These are phyloP conservation scores for Synanceia verrucosa DNA, from an alignment of 2,797 vertebrate species.

Conservation along the genomic window DNA sequence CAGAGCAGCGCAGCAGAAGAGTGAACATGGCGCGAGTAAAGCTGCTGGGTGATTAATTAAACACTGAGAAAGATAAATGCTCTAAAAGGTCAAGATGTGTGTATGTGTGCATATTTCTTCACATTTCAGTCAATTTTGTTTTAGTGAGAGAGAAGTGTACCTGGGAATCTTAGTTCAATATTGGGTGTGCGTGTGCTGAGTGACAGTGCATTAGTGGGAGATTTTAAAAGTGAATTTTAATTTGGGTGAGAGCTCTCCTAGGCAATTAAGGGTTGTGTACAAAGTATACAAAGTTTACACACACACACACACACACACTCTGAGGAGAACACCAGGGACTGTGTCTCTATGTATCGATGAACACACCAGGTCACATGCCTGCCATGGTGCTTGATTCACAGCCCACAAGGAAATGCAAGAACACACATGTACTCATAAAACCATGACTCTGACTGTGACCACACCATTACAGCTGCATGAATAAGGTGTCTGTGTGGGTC, in stretches of 20 bases:
- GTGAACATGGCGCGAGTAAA: constrained; percentile 1
- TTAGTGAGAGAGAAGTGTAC: neutral
- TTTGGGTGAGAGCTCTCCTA: constrained; percentile 43
- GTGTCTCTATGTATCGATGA: constrained; percentile 49
- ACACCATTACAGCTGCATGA: constrained; percentile 18
- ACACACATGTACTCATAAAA: constrained; percentile 33
- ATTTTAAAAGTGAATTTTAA: constrained; percentile 61
- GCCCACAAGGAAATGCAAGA: constrained; percentile 25
- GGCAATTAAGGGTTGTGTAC: constrained; percentile 57
- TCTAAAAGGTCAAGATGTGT: constrained; percentile 25
- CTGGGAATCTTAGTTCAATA: constrained; percentile 10
- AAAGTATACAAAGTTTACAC: constrained; percentile 13
- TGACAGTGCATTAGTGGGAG: constrained; percentile 46
- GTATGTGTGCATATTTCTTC: constrained; percentile 2
- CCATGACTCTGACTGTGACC: constrained; percentile 11
- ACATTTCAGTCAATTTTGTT: constrained; percentile 13
- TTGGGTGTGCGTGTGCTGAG: constrained; percentile 25
- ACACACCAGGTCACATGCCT: constrained; percentile 38
- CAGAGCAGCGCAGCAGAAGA: constrained; percentile 12
- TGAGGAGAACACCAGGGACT: constrained; percentile 43
- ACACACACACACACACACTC: constrained; percentile 12
- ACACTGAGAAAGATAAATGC: constrained; percentile 26
- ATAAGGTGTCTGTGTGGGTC: constrained; percentile 12
- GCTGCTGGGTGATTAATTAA: constrained; percentile 43
- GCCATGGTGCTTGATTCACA: constrained; percentile 20